phyloP scores from a whole-genome alignment of 2,797 vertebrate genomes.

The Myotis daubentonii region DNA sequence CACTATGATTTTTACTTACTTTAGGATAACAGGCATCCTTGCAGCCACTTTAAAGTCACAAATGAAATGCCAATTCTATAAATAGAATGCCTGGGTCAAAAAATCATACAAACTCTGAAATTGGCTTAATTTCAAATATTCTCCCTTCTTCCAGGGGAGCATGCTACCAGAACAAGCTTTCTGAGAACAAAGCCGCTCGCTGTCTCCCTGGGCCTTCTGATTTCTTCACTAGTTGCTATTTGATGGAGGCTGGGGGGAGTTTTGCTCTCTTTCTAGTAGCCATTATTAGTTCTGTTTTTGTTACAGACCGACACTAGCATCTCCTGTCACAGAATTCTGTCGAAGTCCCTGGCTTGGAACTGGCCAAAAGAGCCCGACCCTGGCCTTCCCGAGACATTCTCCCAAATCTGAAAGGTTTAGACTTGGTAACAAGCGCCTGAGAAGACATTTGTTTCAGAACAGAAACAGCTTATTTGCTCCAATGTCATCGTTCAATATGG shows the following conservation, averaged over 20 bases:
- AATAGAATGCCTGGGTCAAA: background rate
- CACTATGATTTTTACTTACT: background rate
- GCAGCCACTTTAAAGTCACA: background rate
- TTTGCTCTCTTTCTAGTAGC: background rate
- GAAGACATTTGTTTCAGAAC: background rate
- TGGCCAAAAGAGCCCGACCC: background rate
- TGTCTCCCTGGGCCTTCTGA: background rate
- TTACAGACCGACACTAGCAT: background rate
- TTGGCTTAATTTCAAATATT: background rate
- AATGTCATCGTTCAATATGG: background rate
- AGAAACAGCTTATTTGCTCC: background rate
- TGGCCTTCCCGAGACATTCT: background rate
- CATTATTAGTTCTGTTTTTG: background rate
- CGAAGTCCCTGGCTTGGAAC: background rate
- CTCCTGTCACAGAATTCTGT: background rate
- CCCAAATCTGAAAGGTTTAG: background rate
- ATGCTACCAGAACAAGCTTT: background rate
- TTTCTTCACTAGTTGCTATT: background rate
- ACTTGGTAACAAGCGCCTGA: background rate
- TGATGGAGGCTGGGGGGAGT: background rate
- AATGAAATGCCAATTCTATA: background rate
- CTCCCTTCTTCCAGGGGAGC: background rate
- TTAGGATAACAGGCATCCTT: background rate
- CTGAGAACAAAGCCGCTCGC: background rate
- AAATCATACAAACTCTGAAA: background rate